These are phyloP conservation scores for Corythoichthys haematopterus DNA, from an alignment of 2,113 vertebrate genomes.

Conservation along the genomic window DNA sequence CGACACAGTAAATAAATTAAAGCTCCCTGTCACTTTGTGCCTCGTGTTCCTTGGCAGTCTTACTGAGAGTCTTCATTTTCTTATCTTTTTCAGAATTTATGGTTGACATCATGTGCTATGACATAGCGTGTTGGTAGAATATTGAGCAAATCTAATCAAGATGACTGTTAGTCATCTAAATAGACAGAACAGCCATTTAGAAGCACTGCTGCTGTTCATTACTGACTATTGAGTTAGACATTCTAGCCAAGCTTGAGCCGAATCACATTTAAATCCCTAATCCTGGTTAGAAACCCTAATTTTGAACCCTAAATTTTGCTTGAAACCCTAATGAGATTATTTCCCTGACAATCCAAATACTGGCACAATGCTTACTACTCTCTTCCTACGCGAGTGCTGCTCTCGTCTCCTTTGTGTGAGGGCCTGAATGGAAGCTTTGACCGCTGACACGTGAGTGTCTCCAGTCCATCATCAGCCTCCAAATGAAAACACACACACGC, in stretches of 20 bases:
- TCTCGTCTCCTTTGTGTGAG: slow-evolving; percentile 18
- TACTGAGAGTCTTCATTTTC: slow-evolving; percentile 9
- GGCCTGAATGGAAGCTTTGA: slow-evolving; percentile 30
- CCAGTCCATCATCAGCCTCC: neutral
- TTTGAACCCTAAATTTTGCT: neutral
- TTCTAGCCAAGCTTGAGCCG: slow-evolving; percentile 4
- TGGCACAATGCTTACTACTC: neutral
- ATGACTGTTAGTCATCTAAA: slow-evolving; percentile 27
- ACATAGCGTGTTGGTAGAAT: slow-evolving; percentile 39
- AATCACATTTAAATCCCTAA: slow-evolving; percentile 12
- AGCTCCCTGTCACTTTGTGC: neutral
- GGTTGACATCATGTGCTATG: neutral
- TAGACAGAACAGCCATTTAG: slow-evolving; percentile 7
- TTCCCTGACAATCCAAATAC: neutral
- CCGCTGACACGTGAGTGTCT: slow-evolving; percentile 2
- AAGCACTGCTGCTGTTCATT: slow-evolving; percentile 9
- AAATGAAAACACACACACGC: slow-evolving; percentile 21
- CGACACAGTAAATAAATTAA: slow-evolving; percentile 49
- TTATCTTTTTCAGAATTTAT: neutral
- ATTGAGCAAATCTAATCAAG: slow-evolving; percentile 56
- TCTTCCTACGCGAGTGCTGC: neutral
- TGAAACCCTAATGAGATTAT: neutral
- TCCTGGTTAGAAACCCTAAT: neutral
- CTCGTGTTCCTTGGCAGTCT: neutral
- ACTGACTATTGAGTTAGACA: slow-evolving; percentile 16